Evolutionary conservation across 2,113 vertebrate species (phyloP).

Genomic region (Podocnemis expansa): DNA sequence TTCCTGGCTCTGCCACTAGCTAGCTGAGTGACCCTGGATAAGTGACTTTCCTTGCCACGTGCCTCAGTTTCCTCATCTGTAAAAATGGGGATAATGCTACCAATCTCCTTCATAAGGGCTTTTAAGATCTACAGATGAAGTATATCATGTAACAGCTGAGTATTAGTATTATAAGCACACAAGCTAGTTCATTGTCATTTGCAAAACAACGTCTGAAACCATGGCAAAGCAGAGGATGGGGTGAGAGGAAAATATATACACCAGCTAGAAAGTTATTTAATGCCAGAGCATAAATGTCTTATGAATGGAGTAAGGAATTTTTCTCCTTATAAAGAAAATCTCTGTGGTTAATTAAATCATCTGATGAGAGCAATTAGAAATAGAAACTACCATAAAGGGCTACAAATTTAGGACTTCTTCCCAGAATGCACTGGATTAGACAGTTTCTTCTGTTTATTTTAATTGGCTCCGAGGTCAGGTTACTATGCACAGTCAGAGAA

Average conservation of each 20-base stretch:
- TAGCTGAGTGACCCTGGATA: not conserved
- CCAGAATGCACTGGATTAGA: not conserved
- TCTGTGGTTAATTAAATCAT: not conserved
- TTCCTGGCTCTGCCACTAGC: not conserved
- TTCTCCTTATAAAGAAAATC: not conserved
- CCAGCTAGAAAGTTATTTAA: not conserved
- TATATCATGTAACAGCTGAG: not conserved
- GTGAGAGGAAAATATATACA: not conserved
- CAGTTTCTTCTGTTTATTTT: not conserved
- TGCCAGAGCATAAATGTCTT: not conserved
- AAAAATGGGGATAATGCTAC: not conserved
- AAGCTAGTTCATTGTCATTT: not conserved
- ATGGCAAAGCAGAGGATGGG: fast-evolving
- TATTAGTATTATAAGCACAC: fast-evolving
- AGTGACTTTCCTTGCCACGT: not conserved
- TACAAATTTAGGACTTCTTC: not conserved
- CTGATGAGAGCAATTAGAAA: fast-evolving
- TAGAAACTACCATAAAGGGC: not conserved
- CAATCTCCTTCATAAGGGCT: not conserved
- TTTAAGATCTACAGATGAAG: fast-evolving
- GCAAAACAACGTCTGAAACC: not conserved
- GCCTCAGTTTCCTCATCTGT: not conserved
- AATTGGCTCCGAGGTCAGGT: not conserved
- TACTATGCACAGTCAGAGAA: not conserved
- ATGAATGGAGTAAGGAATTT: not conserved